These are phyloP conservation scores for Archivesica marissinica DNA, from an alignment of 1,140 invertebrate genomes.

Conservation along the genomic window DNA sequence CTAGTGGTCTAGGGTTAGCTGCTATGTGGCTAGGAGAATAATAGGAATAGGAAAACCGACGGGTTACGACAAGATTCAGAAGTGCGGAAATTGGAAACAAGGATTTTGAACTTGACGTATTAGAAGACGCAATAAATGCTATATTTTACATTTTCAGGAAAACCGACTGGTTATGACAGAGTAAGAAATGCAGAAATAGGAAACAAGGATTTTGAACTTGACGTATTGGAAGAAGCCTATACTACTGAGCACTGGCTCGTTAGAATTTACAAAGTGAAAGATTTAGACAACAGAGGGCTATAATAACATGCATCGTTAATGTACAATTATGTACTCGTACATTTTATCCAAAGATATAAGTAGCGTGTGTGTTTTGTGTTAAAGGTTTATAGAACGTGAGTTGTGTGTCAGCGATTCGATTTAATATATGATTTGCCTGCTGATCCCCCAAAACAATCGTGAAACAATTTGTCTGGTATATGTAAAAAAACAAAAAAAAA, in stretches of 20 bases:
- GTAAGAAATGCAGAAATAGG: conserved; percentile 98
- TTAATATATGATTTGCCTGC: too few relatives aligned
- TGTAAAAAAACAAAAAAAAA: too few relatives aligned
- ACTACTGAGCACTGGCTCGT: conserved; percentile 99
- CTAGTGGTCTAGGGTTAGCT: too few relatives aligned
- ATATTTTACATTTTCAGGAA: conserved; percentile 83
- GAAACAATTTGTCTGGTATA: too few relatives aligned
- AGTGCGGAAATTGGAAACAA: conserved; percentile 98
- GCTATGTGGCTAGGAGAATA: too few relatives aligned
- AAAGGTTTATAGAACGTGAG: too few relatives aligned
- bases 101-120: conserved; percentile 97
- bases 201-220: conserved; percentile 98
- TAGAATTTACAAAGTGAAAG: conserved; percentile 95
- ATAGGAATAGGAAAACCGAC: conserved; percentile 92
- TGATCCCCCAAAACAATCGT: too few relatives aligned
- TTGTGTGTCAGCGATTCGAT: too few relatives aligned
- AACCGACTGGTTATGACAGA: conserved; percentile 96
- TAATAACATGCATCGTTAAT: too few relatives aligned
- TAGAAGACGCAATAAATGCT: conserved; percentile 99
- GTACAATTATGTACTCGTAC: too few relatives aligned
- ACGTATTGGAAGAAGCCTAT: conserved; percentile 99
- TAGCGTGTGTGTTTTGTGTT: too few relatives aligned
- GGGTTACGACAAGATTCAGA: conserved; percentile 97
- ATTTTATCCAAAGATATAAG: too few relatives aligned
- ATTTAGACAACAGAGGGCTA: conserved; percentile 81